phyloP scores from a whole-genome alignment of 2,888 invertebrate genomes.

The Cantharis rufa region DNA sequence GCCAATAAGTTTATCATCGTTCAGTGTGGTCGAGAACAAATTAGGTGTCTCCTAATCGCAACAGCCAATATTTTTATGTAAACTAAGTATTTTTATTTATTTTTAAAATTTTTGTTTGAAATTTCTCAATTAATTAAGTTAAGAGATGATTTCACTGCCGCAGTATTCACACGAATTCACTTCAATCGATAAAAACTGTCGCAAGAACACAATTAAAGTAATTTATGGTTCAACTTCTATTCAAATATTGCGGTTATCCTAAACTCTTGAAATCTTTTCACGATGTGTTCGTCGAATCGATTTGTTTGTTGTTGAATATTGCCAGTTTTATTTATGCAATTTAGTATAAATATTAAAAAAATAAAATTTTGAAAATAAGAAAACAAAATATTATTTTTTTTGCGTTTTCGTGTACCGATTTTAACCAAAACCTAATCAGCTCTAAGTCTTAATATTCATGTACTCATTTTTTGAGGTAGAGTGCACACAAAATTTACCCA shows the following conservation, averaged over 20 bases:
- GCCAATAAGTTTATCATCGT: no score
- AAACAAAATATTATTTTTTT: no score
- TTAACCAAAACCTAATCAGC: no score
- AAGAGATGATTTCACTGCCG: neutral
- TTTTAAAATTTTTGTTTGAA: neutral
- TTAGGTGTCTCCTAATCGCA: neutral
- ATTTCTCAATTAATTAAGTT: neutral
- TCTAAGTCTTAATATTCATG: no score
- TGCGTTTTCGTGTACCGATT: no score
- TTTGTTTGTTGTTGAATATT: constrained; percentile 23
- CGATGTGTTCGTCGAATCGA: constrained; percentile 27
- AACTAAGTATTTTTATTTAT: neutral
- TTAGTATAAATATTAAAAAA: no score
- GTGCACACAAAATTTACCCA: no score
- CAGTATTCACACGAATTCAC: neutral
- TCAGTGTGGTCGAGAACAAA: neutral
- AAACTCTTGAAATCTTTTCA: constrained; percentile 18
- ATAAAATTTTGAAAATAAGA: no score
- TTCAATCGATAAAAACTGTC: neutral
- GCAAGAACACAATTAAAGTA: constrained; percentile 3
- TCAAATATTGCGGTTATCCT: constrained; percentile 2
- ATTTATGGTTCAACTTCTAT: neutral
- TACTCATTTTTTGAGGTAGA: no score
- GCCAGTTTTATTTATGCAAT: neutral
- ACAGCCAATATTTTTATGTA: neutral